Base-by-base conservation (phyloP, 2,888 invertebrate species). In the Sarcophaga variegata region DNA sequence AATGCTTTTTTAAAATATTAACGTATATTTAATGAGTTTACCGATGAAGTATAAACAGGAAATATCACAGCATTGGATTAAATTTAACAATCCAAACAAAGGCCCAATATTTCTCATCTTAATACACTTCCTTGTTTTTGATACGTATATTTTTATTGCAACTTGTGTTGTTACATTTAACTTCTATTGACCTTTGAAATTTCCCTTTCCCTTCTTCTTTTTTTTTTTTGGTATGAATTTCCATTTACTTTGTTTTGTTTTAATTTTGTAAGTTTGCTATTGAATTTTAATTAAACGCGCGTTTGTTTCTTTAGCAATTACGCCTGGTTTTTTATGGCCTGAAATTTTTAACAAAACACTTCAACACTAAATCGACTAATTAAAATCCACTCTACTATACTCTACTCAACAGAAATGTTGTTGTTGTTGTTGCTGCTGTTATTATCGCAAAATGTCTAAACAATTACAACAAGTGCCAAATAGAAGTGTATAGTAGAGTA, bases 331-430 rank as follows among this genome's bases (percentile, higher is more conserved):
- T 70, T 54, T 14, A 17, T 54, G 54, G 14, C 54, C 14, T n/a
- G 8, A 60, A 71, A 71, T 37, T 37, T 37, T 70, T 22, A 49
- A 70, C 10, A 54, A 64, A 75, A 59, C 54, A 78, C 37, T 78
- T 78, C 66, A 67, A 70, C 37, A 59, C 49, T 37, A 62, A 72
- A 67, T 81, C 72, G 63, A 74, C 85, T 85, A 85, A 85, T 85
- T 85, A 85, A 85, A 81, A 85, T 78, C 78, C 64, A 78, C 77
- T 85, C 69, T 69, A 78, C 63, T 78, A 69, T 22, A 27, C 49
- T 70, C 37, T 63, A 22, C 63, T 63, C n/a, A 75, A 37, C 22
- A 37, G 37, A 37, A 6, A 71, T 47, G 14, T 67, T 78, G 45
- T 45, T 71, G 70, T n/a, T 12, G 2, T 27, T 49, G 70, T n/a